Base-by-base conservation (phyloP, 2,797 vertebrate genomes). In the Alosa sapidissima region DNA sequence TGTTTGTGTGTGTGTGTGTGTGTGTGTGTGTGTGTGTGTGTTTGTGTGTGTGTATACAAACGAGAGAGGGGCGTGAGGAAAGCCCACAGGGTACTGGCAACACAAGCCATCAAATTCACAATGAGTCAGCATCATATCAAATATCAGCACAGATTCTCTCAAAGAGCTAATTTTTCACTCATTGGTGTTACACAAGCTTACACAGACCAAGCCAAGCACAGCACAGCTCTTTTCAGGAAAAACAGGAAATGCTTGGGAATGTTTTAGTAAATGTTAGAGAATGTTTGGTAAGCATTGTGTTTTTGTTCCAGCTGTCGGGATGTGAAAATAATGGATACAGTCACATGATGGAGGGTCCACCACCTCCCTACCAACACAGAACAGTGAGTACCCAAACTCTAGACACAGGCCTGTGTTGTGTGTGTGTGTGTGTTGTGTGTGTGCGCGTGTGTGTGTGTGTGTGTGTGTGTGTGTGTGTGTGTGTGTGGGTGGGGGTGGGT, bases 261-360 rank as follows among this genome's bases (percentile, higher is more conserved):
- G 65, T 14, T 72, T 13, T 41, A 28, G 28, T 75, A 8, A 75
- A 75, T 45, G 36, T 75, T 75, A 8, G 68, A 13, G 19, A 47
- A 41, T 45, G 72, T 47, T 78, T 78, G 0, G 24, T 84, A 28
- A 62, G 8, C 7, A 21, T 24, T 62, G 75, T 86, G 19, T 90
- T 28, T 47, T 9, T 89, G 62, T 89, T 85, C 11, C 88, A 96
- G 95, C 89, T 93, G 28, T 94, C 93, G 86, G 91, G 93, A 60
- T 91, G 92, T 90, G 97, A 97, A 88, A 97, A 95, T 88, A 96
- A 97, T 14, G 96, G 97, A 75, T 98, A 96, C 91, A 92, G 95
- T 72, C 96, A 96, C 89, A 90, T 95, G 2, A 89, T 94, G 85
- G 94, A 92, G 47, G 96, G 94, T 87, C 94, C 96, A 49, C 51